A percentile compares a stretch with the other conserved stretches of the same genome.
These are phyloP conservation scores for Drosophila eugracilis DNA, from an alignment of 1,140 invertebrate species.

Conservation along the genomic window DNA sequence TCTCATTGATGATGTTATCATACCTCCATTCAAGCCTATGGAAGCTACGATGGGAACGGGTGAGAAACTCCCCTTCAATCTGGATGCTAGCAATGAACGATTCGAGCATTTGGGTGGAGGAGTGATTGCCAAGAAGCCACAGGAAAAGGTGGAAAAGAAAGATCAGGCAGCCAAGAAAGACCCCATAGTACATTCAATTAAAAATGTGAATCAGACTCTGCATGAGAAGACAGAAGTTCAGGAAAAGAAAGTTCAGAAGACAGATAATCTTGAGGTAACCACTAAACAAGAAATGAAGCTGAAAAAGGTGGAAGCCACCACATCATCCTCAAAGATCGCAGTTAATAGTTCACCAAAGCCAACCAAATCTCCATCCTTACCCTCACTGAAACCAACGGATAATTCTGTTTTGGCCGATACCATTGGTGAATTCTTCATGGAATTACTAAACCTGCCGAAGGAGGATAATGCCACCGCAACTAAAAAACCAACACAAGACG, in stretches of 20 bases:
- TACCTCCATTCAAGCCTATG: slow-evolving; percentile 76
- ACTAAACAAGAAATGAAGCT: slow-evolving; percentile 6
- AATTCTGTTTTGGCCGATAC: slow-evolving; percentile 75
- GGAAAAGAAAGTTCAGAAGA: neutral
- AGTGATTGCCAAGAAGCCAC: slow-evolving; percentile 80
- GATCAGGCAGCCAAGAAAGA: slow-evolving; percentile 59
- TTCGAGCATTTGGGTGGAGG: slow-evolving; percentile 83
- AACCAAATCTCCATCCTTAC: slow-evolving; percentile 10
- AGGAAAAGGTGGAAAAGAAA: slow-evolving; percentile 60
- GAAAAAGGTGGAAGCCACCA: slow-evolving; percentile 1
- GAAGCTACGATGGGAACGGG: slow-evolving; percentile 52
- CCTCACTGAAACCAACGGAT: slow-evolving; percentile 42
- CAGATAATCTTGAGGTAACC: slow-evolving; percentile 19
- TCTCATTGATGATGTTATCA: slow-evolving; percentile 76
- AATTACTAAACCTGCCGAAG: slow-evolving; percentile 72
- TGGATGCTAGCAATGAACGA: slow-evolving; percentile 61
- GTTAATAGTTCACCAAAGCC: slow-evolving; percentile 10
- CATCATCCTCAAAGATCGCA: slow-evolving; percentile 7
- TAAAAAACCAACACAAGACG: slow-evolving; percentile 18
- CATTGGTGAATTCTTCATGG: slow-evolving; percentile 82
- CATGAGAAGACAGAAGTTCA: slow-evolving; percentile 56
- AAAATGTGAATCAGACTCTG: neutral
- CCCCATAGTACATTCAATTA: slow-evolving; percentile 17
- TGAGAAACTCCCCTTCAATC: slow-evolving; percentile 66
- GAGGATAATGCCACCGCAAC: slow-evolving; percentile 58